Evolutionary conservation across 2,113 vertebrate genomes (phyloP).

Genomic region (Synodontis membranacea): DNA sequence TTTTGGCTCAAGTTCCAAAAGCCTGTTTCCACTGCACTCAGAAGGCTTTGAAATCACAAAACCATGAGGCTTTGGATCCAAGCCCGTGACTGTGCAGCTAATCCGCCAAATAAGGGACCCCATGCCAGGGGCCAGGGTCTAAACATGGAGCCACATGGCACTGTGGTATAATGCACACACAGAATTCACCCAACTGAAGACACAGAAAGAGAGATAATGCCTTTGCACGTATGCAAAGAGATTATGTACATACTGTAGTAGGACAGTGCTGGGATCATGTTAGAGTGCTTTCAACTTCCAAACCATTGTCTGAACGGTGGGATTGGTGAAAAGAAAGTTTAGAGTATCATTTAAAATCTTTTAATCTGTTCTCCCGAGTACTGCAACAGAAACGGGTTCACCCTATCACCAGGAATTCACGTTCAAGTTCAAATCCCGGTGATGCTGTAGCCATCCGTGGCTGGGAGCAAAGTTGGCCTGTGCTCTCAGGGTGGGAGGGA

Average conservation of each 20-base stretch:
- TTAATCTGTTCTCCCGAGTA: no score
- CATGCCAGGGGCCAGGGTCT: conserved; percentile 51
- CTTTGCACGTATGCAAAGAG: conserved; percentile 36
- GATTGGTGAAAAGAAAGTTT: neutral
- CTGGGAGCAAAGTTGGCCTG: no score
- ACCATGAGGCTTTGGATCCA: conserved; percentile 56
- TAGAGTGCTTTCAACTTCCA: conserved; percentile 9
- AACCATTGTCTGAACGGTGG: neutral
- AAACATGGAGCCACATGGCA: conserved; percentile 55
- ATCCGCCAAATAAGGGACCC: conserved; percentile 59
- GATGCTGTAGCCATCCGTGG: no score
- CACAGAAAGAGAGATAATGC: conserved; percentile 49
- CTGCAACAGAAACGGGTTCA: no score
- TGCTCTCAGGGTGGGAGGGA: no score
- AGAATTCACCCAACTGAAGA: conserved; percentile 33
- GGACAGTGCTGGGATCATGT: neutral
- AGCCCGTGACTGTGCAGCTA: conserved; percentile 52
- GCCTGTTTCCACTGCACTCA: conserved; percentile 54
- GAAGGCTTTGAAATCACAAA: conserved; percentile 58
- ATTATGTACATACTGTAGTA: conserved; percentile 42
- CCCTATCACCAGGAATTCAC: no score
- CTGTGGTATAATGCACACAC: conserved; percentile 60
- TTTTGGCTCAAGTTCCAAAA: conserved; percentile 56
- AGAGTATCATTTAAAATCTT: neutral
- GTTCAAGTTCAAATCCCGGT: no score